Evolutionary conservation across 2,888 invertebrate species (phyloP).

Genomic region (Choristoneura rosaceana): DNA sequence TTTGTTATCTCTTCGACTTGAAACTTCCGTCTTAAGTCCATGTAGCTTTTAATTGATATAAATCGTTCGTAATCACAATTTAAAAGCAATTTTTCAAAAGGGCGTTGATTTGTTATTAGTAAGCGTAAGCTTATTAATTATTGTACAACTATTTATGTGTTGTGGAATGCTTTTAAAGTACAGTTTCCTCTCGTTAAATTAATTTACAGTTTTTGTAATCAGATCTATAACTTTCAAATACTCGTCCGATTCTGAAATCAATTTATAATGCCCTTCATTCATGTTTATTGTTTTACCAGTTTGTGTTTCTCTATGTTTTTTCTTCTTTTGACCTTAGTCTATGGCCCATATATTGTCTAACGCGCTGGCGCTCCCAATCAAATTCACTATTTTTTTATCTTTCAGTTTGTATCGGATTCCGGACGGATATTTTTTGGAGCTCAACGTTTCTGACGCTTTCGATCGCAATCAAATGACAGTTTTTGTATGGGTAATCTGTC

Average conservation of each 20-base stretch:
- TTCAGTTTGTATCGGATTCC: too few relatives aligned
- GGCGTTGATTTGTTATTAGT: background rate
- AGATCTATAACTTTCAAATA: background rate
- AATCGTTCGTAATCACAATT: constrained; percentile 9
- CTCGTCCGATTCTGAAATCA: background rate
- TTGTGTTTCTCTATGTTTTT: too few relatives aligned
- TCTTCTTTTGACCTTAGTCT: too few relatives aligned
- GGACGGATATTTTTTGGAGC: too few relatives aligned
- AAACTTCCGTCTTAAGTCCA: background rate
- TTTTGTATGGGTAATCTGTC: too few relatives aligned
- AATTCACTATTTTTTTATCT: too few relatives aligned
- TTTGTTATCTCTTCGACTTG: background rate
- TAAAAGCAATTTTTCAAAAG: constrained; percentile 1
- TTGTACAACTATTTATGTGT: background rate
- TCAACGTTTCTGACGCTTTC: too few relatives aligned
- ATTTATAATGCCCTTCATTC: background rate
- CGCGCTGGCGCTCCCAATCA: too few relatives aligned
- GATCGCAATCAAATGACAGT: too few relatives aligned
- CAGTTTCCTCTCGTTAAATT: background rate
- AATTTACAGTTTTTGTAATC: background rate
- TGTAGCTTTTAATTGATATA: constrained; percentile 24
- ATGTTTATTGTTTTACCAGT: background rate
- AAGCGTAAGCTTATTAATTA: background rate
- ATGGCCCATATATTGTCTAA: too few relatives aligned
- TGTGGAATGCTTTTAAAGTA: background rate